phyloP scores from a whole-genome alignment of 2,113 vertebrate species.

The Sinosuthora webbiana region DNA sequence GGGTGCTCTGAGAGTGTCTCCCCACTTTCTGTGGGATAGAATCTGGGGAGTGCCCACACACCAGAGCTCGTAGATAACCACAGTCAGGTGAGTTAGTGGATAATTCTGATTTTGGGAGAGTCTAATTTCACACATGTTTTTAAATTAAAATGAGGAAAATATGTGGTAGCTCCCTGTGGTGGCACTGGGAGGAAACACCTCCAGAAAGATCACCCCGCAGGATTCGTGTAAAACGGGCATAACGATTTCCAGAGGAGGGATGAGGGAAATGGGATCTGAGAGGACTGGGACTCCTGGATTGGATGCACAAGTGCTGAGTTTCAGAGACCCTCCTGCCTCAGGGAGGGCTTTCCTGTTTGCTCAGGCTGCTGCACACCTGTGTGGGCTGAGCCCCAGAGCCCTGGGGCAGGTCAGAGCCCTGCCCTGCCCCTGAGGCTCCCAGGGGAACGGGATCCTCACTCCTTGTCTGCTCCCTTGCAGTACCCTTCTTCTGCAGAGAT shows the following conservation, averaged over 20 bases:
- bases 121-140: background rate
- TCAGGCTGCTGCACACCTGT: background rate
- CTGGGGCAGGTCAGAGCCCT: background rate
- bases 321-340: background rate
- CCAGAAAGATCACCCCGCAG: background rate
- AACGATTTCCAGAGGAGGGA: background rate
- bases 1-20: background rate
- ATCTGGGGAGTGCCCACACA: background rate
- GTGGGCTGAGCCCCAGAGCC: background rate
- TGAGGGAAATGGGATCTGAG: background rate
- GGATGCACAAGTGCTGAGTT: background rate
- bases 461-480: background rate
- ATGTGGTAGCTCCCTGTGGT: background rate
- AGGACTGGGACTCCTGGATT: background rate
- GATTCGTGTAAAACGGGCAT: background rate
- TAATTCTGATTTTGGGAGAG: background rate
- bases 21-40: background rate
- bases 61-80: background rate
- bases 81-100: background rate
- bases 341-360: background rate
- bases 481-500: background rate
- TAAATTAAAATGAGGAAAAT: background rate
- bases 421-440: background rate
- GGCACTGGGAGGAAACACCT: background rate
- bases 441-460: background rate